Evolutionary conservation across 1,140 invertebrate species (phyloP), one percentile per base, ranked within the genome.

Genomic region (Uloborus diversus): DNA sequence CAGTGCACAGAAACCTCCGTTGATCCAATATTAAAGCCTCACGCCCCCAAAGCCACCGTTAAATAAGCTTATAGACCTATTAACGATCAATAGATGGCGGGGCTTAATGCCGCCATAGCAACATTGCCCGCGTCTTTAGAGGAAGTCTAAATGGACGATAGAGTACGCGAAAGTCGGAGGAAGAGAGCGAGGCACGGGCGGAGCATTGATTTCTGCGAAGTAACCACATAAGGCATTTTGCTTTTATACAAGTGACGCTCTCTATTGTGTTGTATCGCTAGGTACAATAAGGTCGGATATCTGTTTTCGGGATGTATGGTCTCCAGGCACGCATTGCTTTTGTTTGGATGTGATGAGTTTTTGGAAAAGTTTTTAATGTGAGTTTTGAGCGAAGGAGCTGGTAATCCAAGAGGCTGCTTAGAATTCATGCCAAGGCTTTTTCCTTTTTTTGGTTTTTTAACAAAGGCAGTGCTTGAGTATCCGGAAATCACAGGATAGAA

Each of bases 1-100:
- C 32, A n/a, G n/a, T n/a, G n/a, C n/a, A 28, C 20, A 71, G 32
- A 42, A 42, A 35, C 37, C 42, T 42, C 37, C 37, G 37, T 33
- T 75, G 71, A 75, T 75, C 59, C 59, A 75, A 75, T 75, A 75
- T 75, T 75, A 64, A 75, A 75, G 59, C 37, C 59, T 75, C 27
- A 51, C 71, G 42, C 57, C 57, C 75, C 62, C 49, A 57, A 79
- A 79, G 66, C 57, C 66, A 79, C 76, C 53, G 56, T 57, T 66
- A 82, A 80, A 71, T 65, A 75, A 83, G 64, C 79, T 82, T 80
- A 75, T 65, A 75, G 76, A 49, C 64, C 64, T 79, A 69, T 79
- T 79, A 80, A 47, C 69, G 79, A 80, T 79, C 76, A 79, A 79
- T 79, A 79, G 37, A 51, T 20, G 61, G 49, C 14, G 23, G 17